Percentiles rank a stretch among this genome's conserved stretches.
Evolutionary conservation across 2,113 vertebrate species (phyloP).

Genomic region (Pelecanoides urinatrix): DNA sequence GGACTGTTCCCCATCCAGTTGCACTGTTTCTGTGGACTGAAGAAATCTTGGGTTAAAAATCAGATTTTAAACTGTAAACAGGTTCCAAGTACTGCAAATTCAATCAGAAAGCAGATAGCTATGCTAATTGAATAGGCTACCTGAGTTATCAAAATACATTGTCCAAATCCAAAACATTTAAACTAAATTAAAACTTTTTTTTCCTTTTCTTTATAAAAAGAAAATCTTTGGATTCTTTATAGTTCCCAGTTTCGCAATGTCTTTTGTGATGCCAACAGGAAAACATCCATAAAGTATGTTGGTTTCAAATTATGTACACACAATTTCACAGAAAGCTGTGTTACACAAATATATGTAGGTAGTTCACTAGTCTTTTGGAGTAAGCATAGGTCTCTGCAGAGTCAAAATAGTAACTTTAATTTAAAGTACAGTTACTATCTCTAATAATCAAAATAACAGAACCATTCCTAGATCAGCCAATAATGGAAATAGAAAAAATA

Average conservation of each 20-base stretch:
- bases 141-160: neutral
- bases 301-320: neutral
- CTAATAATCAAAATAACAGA: neutral
- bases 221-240: neutral
- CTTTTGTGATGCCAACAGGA: neutral
- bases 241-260: neutral
- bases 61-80: too few species aligned
- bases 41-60: too few species aligned
- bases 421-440: neutral
- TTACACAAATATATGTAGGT: neutral
- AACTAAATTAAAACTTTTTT: neutral
- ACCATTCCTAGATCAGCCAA: neutral
- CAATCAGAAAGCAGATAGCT: too few species aligned
- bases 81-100: too few species aligned
- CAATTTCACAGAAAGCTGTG: neutral
- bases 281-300: neutral
- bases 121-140: neutral
- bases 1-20: too few species aligned
- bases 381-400: neutral
- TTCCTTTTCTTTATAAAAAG: neutral
- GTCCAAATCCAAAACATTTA: neutral
- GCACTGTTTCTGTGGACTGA: too few species aligned
- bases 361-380: neutral
- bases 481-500: neutral
- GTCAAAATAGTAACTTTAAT: neutral